Evolutionary conservation across 2,888 invertebrate species (phyloP).

Genomic region (Aethes cnicana): DNA sequence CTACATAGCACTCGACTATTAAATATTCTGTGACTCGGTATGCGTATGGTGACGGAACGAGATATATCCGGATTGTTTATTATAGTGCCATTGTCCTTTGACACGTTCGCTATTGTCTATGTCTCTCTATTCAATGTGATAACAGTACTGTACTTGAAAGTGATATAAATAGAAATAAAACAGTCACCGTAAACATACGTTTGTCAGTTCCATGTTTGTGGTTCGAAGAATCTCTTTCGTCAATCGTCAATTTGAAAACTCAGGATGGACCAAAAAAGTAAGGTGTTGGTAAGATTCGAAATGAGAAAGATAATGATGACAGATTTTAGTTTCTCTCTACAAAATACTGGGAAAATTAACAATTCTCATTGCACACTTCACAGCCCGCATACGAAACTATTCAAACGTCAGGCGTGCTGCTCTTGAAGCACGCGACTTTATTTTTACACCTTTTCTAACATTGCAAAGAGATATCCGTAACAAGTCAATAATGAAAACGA

Average conservation of each 20-base stretch:
- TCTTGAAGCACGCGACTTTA: conserved; percentile 32
- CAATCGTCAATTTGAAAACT: no score
- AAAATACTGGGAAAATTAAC: conserved; percentile 27
- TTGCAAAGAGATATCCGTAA: conserved; percentile 29
- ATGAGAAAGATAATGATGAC: conserved; percentile 19
- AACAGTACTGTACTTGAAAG: conserved; percentile 21
- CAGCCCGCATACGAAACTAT: conserved; percentile 30
- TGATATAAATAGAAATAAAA: conserved; percentile 6
- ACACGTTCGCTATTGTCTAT: conserved; percentile 28
- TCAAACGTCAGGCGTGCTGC: conserved; percentile 32
- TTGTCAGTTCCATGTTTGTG: neutral
- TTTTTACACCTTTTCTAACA: conserved; percentile 32
- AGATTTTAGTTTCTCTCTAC: conserved; percentile 26
- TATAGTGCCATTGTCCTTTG: conserved; percentile 26
- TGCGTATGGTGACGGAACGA: conserved; percentile 10
- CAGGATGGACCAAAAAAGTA: neutral
- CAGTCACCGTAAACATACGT: conserved; percentile 18
- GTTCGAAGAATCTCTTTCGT: no score
- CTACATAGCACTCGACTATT: conserved; percentile 4
- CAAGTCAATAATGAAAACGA: conserved; percentile 32
- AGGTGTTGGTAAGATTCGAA: neutral
- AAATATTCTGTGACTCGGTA: no score
- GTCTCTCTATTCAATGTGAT: conserved; percentile 21
- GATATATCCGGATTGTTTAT: conserved; percentile 28
- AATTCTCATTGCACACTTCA: conserved; percentile 25